Conservation (phyloP, 2,888 invertebrate genomes). For the Agrochola circellaris region DNA sequence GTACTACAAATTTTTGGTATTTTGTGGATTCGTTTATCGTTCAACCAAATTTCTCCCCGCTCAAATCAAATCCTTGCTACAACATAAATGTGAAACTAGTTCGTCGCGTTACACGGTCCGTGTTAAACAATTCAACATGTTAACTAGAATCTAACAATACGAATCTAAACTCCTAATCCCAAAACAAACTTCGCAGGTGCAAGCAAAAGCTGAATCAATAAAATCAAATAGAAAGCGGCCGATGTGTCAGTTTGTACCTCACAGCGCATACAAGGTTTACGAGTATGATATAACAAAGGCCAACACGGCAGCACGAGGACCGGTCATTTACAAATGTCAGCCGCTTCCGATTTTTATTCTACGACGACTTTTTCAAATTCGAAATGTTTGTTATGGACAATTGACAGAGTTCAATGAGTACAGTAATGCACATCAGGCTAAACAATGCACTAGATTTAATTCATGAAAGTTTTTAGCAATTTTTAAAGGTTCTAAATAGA, state of each 20-base stretch:
- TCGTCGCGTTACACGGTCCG: neutral
- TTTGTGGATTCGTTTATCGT: neutral
- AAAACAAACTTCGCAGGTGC: conserved; percentile 12
- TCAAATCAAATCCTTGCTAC: neutral
- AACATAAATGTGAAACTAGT: neutral
- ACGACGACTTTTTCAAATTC: conserved; percentile 52
- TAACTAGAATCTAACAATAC: neutral
- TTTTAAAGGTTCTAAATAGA: neutral
- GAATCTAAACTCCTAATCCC: neutral
- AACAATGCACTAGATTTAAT: neutral
- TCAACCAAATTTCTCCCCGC: neutral
- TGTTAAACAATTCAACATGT: neutral
- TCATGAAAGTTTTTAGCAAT: too few relatives aligned
- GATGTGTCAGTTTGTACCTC: conserved; percentile 26
- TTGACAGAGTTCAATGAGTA: neutral
- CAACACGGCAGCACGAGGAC: conserved; percentile 46
- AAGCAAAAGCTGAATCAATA: conserved; percentile 41
- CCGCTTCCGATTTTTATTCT: conserved; percentile 53
- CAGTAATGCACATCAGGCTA: too few relatives aligned
- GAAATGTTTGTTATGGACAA: neutral
- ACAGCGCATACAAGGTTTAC: conserved; percentile 44
- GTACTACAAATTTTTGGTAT: neutral
- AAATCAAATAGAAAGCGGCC: conserved; percentile 34
- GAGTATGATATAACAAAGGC: conserved; percentile 58
- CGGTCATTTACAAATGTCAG: conserved; percentile 66